A percentile compares a stretch with the other conserved stretches of the same genome.
Conservation (phyloP, 2,113 vertebrate genomes). For the Gracilinanus agilis region DNA sequence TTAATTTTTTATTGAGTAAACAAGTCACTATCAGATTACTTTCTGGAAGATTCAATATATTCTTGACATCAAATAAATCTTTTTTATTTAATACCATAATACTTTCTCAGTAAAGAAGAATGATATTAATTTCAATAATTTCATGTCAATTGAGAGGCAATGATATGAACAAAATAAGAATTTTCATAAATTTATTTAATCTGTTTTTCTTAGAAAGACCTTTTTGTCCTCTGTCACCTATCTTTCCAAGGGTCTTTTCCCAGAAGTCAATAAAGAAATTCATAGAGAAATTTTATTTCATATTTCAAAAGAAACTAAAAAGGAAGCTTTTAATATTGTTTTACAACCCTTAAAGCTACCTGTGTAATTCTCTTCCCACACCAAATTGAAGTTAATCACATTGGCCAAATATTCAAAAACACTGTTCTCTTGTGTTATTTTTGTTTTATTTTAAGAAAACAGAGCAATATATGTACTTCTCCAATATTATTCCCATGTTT, state of each 20-base stretch:
- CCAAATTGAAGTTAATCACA: background rate
- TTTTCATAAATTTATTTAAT: too few relatives aligned
- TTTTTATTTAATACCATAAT: background rate
- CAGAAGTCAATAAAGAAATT: background rate
- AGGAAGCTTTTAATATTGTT: background rate
- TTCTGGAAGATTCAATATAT: background rate
- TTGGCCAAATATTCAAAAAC: background rate
- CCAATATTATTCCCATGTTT: background rate
- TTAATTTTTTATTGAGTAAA: background rate
- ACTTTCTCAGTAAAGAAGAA: background rate
- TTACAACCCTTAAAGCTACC: background rate
- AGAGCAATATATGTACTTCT: background rate
- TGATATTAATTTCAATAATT: background rate
- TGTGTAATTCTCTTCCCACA: background rate
- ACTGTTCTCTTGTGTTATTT: background rate
- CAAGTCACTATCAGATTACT: background rate
- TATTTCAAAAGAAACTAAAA: background rate
- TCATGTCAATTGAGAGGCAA: background rate
- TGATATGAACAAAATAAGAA: background rate
- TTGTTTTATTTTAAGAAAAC: background rate
- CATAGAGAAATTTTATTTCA: background rate
- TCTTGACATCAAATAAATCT: background rate
- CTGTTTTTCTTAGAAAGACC: background rate
- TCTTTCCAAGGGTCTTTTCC: background rate
- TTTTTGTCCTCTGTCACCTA: background rate